Percentiles rank a stretch among this genome's conserved stretches.
Conservation (phyloP, 2,888 invertebrate genomes). For the Aphidius colemani region DNA sequence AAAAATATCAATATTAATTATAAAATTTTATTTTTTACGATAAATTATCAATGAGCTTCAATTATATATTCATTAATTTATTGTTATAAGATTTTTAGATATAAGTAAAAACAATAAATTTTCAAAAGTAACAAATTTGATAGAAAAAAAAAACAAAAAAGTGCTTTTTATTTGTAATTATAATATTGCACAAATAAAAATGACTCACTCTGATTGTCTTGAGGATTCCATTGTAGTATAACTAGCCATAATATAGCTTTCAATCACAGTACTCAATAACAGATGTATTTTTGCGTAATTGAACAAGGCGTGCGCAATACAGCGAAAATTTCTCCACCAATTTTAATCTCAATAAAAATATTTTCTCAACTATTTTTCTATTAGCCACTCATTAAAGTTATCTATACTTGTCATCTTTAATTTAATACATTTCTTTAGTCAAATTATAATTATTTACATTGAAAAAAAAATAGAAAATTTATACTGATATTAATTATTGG, state of each 20-base stretch:
- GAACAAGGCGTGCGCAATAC: constrained; percentile 8
- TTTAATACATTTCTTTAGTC: too few relatives aligned
- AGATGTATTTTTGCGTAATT: constrained; percentile 16
- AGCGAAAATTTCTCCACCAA: not conserved
- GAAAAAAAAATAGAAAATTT: too few relatives aligned
- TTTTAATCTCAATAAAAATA: too few relatives aligned
- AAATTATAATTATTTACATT: too few relatives aligned
- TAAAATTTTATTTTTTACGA: constrained; percentile 1
- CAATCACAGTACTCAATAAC: not conserved
- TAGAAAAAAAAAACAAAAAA: not conserved
- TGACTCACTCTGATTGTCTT: constrained; percentile 61
- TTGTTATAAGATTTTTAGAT: not conserved
- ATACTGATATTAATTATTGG: too few relatives aligned
- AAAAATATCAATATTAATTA: constrained; percentile 22
- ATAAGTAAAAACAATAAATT: not conserved
- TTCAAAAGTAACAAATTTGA: not conserved
- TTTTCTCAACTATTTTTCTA: too few relatives aligned
- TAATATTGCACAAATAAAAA: constrained; percentile 4
- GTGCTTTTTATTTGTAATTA: not conserved
- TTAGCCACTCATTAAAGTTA: too few relatives aligned
- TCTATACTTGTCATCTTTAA: too few relatives aligned
- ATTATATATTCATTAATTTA: not conserved
- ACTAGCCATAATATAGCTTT: constrained; percentile 52
- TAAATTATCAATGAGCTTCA: not conserved
- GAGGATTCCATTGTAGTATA: constrained; percentile 56